Evolutionary conservation across 2,888 invertebrate species (phyloP), one percentile per base, ranked within the genome.

Genomic region (Hemaris fuciformis): DNA sequence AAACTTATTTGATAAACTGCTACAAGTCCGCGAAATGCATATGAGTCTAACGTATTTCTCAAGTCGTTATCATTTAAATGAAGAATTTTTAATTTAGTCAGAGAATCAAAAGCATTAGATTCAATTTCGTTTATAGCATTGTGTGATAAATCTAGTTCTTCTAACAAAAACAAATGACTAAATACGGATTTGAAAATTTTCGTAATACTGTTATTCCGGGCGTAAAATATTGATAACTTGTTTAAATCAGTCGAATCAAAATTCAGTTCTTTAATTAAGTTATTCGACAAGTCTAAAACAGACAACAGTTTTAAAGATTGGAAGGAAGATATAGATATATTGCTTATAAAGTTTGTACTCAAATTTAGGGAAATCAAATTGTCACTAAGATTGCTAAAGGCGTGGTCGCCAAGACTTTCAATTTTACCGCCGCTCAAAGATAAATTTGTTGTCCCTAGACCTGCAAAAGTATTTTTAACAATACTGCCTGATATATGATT

Each of bases 91-190:
- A 70, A 61, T 13, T 57, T 23, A 2, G 45, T n/a, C 2, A 68
- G 42, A 10, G 62, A 59, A 31, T 64, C 34, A 27, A 69, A 69
- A n/a, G 69, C 63, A 8, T 60, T 31, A 10, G 13, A 7, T 18
- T 68, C 66, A 25, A 68, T 61, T 5, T 61, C 64, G 6, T 15
- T 46, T 38, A 63, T 62, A 42, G 48, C 20, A 61, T 68, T 68
- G 23, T 58, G 31, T 10, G 64, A 63, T 8, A 68, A 27, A 42
- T 64, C 62, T 7, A 68, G 7, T 46, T 18, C 22, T 5, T 59
- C 22, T 8, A 67, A 41, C 10, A n/a, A 25, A 10, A 20, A 27
- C 5, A 63, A 60, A 43, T 61, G 42, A 22, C 59, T 45, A n/a
- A 69, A 66, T n/a, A 66, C 48, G 13, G 25, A 20, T 41, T 61